Evolutionary conservation across 1,140 invertebrate species (phyloP).

Genomic region (Danaus plexippus): DNA sequence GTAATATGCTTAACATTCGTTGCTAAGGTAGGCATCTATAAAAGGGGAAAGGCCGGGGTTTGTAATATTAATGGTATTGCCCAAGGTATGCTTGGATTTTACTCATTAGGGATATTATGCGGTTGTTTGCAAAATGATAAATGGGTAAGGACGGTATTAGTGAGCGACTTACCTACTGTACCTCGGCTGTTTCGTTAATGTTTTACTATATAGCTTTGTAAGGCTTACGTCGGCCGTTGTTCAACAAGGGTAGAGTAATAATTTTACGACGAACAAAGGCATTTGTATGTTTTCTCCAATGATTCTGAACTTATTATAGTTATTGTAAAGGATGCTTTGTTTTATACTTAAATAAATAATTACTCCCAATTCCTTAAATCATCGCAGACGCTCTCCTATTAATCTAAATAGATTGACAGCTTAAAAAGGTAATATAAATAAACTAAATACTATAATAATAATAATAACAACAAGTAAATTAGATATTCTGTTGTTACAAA

Average conservation of each 20-base stretch:
- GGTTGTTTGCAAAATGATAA: slow-evolving; percentile 63
- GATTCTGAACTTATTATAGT: too few relatives aligned
- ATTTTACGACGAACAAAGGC: too few relatives aligned
- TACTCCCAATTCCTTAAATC: too few relatives aligned
- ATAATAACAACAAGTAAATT: too few relatives aligned
- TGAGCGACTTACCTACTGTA: slow-evolving; percentile 17
- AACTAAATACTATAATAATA: too few relatives aligned
- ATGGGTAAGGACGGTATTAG: slow-evolving; percentile 26
- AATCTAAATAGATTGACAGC: too few relatives aligned
- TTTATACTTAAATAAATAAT: too few relatives aligned
- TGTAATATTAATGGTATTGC: slow-evolving; percentile 66
- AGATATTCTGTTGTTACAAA: too few relatives aligned
- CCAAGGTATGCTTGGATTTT: slow-evolving; percentile 68
- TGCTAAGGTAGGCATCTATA: slow-evolving; percentile 36
- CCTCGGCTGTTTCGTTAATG: slow-evolving; percentile 45
- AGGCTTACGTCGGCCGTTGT: slow-evolving; percentile 28
- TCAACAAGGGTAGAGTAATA: slow-evolving; percentile 7
- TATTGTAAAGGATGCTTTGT: too few relatives aligned
- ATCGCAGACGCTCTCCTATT: too few relatives aligned
- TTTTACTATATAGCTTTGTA: slow-evolving; percentile 42
- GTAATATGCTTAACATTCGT: slow-evolving; percentile 14
- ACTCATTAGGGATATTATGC: slow-evolving; percentile 68
- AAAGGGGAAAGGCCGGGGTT: slow-evolving; percentile 42
- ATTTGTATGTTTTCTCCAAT: too few relatives aligned
- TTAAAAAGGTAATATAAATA: too few relatives aligned